Percentiles rank a stretch among this genome's conserved stretches.
phyloP scores from a whole-genome alignment of 2,113 vertebrate species.

The Paratilapia polleni region DNA sequence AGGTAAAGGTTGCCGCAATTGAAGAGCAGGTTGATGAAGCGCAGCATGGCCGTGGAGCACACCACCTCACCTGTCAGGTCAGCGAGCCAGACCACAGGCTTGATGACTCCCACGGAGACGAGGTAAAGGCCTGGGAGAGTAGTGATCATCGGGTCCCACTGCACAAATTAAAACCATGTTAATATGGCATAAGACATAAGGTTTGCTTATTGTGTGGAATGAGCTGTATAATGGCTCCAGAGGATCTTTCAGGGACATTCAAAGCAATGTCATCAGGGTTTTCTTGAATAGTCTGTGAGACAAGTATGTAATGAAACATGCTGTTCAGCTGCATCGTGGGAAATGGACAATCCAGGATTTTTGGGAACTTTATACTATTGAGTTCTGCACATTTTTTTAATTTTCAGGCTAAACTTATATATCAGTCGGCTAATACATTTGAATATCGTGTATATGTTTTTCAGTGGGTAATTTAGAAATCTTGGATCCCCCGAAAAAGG shows the following conservation, averaged over 20 bases:
- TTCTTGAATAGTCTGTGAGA: background rate
- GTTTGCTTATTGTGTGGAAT: background rate
- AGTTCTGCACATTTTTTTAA: no score
- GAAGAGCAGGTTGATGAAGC: constrained; percentile 95
- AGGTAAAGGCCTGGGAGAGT: constrained; percentile 94
- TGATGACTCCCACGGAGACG: constrained; percentile 88
- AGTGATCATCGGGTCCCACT: constrained; percentile 99
- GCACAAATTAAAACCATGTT: background rate
- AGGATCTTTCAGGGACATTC: background rate
- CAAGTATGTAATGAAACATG: background rate
- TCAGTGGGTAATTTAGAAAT: no score
- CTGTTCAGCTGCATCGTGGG: no score
- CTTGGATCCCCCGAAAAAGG: no score
- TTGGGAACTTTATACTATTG: no score
- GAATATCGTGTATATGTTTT: no score
- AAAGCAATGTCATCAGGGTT: background rate
- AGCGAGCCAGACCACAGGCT: constrained; percentile 87
- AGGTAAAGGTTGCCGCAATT: constrained; percentile 93
- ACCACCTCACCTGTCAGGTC: constrained; percentile 85
- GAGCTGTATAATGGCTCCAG: rapidly evolving
- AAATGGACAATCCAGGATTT: no score
- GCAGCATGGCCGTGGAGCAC: constrained; percentile 92
- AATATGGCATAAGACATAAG: background rate
- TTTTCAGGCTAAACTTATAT: no score
- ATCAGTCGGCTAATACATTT: no score